Evolutionary conservation across 2,113 vertebrate genomes (phyloP).

Genomic region (Tapirus terrestris): DNA sequence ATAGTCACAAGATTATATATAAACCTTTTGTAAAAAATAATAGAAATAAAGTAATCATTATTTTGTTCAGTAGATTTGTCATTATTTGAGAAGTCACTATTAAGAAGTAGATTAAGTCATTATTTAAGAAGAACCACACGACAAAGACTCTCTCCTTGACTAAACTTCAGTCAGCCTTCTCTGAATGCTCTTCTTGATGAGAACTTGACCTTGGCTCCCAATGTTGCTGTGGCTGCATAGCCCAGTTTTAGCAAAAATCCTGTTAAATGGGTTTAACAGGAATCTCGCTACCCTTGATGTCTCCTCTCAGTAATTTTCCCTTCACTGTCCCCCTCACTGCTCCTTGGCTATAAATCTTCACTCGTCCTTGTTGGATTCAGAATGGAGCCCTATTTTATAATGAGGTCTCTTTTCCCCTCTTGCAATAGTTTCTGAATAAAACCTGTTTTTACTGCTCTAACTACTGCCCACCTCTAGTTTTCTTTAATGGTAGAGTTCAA

Average conservation of each 20-base stretch:
- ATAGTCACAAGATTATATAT: background rate
- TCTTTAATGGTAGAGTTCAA: background rate
- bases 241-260: background rate
- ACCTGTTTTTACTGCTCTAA: background rate
- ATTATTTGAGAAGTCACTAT: background rate
- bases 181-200: background rate
- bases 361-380: background rate
- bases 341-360: background rate
- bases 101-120: too few relatives aligned
- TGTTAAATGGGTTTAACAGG: background rate
- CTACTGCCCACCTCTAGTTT: background rate
- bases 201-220: background rate
- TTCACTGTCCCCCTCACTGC: background rate
- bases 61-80: background rate
- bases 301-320: background rate
- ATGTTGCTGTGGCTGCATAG: background rate
- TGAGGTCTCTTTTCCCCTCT: background rate
- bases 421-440: background rate
- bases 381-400: background rate
- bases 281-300: background rate
- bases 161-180: background rate
- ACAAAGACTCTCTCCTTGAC: background rate
- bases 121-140: background rate
- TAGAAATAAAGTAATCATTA: slow-evolving; percentile 2
- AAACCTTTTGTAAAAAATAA: background rate